Evolutionary conservation across 1,140 invertebrate genomes (phyloP), one percentile per base, ranked within the genome.

Genomic region (Thalassaphorura encarpata): DNA sequence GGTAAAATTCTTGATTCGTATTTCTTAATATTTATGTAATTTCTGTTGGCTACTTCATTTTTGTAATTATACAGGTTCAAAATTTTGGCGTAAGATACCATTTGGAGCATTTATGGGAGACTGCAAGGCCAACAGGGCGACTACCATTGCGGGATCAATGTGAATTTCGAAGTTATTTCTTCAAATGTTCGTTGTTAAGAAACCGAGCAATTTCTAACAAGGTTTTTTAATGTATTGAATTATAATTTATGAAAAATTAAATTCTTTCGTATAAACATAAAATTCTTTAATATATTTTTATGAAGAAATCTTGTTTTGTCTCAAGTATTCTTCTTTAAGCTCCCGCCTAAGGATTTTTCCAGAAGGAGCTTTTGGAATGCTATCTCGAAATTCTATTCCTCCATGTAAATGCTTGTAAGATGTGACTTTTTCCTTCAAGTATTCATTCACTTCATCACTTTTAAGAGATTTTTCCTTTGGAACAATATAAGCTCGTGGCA

Each of bases 401-500:
- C 70, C 73, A 43, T 78, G 75, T 19, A 86, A 71, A 66, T 80
- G 80, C 68, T 85, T 85, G 61, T 83, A 82, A 52, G 77, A 74
- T 0, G 78, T 78, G 6, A 85, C 72, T 48, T 63, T 47, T 2
- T 77, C 70, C 27, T 79, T 77, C 0, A 87, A 77, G 58, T 78
- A 75, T 40, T 76, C 72, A 33, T 74, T 69, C 11, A 87, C 70
- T 42, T 82, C 75, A 39, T 80, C 76, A 55, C 79, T 78, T 5
- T 71, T 77, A 11, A 85, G 61, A 0, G 67, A 70, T 47, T 71
- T 74, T 2, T 70, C 68, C 52, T 61, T 57, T 6, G 39, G 56
- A 24, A 84, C 77, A 11, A 87, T 70, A 63, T 83, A 83, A 0
- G 84, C 85, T 61, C 80, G 81, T 0, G 78, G 77, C 0, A 74